These are phyloP conservation scores for Dissostichus mawsoni DNA, from an alignment of 2,113 vertebrate species.

Conservation along the genomic window DNA sequence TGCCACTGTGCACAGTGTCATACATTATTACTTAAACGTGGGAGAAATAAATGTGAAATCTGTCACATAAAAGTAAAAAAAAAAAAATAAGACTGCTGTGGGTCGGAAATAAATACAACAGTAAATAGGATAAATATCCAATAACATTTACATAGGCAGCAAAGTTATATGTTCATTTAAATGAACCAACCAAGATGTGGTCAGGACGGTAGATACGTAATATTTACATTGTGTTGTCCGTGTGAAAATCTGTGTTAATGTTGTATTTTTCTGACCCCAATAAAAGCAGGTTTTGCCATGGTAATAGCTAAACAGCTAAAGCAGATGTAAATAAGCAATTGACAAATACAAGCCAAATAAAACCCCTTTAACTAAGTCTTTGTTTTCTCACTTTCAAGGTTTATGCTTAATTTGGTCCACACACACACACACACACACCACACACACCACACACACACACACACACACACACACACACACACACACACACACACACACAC, in stretches of 20 bases:
- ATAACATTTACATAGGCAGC: background rate
- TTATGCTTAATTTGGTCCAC: background rate
- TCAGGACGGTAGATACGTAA: background rate
- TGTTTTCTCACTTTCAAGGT: background rate
- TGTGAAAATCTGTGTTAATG: background rate
- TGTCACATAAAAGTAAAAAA: background rate
- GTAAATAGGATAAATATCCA: background rate
- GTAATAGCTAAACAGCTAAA: slow-evolving; percentile 10
- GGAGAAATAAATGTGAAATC: background rate
- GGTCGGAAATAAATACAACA: background rate
- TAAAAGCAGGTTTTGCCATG: slow-evolving; percentile 7
- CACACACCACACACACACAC: background rate
- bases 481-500: slow-evolving; percentile 10
- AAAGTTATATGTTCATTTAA: background rate
- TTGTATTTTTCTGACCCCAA: background rate
- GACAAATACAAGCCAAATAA: background rate
- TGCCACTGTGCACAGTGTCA: background rate
- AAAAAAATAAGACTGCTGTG: background rate
- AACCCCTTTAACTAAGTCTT: background rate
- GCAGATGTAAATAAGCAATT: slow-evolving; percentile 11
- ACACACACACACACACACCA: background rate
- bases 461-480: background rate
- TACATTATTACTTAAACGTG: background rate
- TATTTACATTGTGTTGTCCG: background rate
- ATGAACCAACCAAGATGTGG: background rate